Evolutionary conservation across 2,888 invertebrate genomes (phyloP).

Genomic region (Spisula solida): DNA sequence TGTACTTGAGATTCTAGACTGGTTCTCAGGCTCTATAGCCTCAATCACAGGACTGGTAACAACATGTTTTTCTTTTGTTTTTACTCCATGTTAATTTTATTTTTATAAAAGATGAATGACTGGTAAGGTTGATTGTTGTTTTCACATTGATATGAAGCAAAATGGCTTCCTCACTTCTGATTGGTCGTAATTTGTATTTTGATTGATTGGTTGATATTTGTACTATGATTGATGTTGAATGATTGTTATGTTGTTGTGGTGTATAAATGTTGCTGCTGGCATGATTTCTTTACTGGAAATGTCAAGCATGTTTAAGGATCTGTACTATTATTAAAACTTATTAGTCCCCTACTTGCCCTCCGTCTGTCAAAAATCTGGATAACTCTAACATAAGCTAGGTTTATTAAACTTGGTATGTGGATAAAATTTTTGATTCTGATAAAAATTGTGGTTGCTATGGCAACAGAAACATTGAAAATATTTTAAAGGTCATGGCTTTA

Average conservation of each 20-base stretch:
- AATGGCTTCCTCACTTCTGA: background rate
- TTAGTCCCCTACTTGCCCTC: no score
- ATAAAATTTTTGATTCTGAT: no score
- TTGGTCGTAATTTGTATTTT: background rate
- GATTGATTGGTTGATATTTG: background rate
- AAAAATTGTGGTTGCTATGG: no score
- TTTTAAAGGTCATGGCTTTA: no score
- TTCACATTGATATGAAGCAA: background rate
- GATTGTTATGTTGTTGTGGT: conserved; percentile 16
- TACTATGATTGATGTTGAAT: background rate
- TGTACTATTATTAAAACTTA: no score
- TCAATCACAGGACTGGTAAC: background rate
- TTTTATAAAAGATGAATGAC: background rate
- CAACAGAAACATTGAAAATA: no score
- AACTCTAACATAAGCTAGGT: no score
- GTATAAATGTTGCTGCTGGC: background rate
- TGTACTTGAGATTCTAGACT: no score
- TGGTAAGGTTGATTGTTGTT: conserved; percentile 4
- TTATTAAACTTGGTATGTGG: no score
- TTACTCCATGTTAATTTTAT: background rate
- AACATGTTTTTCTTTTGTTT: background rate
- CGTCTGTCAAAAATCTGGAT: no score
- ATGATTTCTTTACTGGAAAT: background rate
- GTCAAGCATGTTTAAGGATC: background rate
- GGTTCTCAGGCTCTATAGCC: no score